A percentile compares a stretch with the other conserved stretches of the same genome.
phyloP scores from a whole-genome alignment of 2,797 vertebrate species.

The Dendrocincla fuliginosa region DNA sequence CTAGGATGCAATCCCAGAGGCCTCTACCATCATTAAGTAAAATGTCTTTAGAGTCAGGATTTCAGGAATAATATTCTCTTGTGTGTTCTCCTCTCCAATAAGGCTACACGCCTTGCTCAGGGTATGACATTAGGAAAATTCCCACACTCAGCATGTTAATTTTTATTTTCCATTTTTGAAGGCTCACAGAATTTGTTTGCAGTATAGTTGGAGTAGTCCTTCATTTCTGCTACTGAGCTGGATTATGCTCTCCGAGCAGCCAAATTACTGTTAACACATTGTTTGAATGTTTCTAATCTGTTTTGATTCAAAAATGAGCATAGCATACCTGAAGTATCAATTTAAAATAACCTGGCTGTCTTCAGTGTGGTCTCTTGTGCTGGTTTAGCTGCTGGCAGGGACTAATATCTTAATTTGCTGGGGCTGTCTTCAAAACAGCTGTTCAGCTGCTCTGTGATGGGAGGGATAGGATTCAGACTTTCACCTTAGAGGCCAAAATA shows the following conservation, averaged over 20 bases:
- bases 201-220: neutral
- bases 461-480: neutral
- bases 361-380: neutral
- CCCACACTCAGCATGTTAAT: fast-evolving
- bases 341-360: neutral
- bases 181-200: neutral
- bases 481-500: neutral
- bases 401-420: neutral
- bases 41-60: neutral
- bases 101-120: neutral
- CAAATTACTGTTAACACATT: neutral
- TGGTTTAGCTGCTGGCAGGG: neutral
- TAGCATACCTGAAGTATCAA: neutral
- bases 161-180: neutral
- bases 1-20: neutral
- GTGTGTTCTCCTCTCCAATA: neutral
- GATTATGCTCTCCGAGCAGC: neutral
- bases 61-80: neutral
- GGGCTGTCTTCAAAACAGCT: neutral
- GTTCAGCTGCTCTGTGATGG: neutral
- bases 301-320: neutral
- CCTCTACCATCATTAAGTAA: neutral
- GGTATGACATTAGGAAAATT: neutral
- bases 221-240: neutral
- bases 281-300: neutral